A percentile compares a stretch with the other conserved stretches of the same genome.
phyloP scores from a whole-genome alignment of 2,113 vertebrate species.

The Pogonocichla stellata region DNA sequence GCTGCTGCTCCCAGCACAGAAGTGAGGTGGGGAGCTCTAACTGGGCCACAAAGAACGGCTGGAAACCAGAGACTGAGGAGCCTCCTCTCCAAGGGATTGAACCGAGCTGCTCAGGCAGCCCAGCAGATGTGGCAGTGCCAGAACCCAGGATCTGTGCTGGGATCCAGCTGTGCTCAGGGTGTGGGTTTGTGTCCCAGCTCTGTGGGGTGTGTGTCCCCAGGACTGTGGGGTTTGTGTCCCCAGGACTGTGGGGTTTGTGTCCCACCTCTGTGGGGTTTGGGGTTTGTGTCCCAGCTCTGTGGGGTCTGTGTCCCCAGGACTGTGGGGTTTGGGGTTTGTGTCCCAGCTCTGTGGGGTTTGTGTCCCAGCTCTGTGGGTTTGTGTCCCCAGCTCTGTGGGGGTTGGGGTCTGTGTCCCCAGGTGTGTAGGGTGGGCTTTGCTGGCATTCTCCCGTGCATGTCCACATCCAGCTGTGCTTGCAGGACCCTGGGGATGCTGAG shows the following conservation, averaged over 20 bases:
- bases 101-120: rapidly evolving
- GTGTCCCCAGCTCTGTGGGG: no score
- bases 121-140: neutral
- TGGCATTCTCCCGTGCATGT: neutral
- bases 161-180: neutral
- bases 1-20: neutral
- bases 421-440: neutral
- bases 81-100: neutral
- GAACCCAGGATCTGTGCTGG: rapidly evolving
- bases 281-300: no score
- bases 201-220: neutral
- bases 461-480: neutral
- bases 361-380: no score
- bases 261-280: no score
- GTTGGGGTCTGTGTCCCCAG: no score
- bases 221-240: neutral
- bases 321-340: no score
- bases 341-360: no score
- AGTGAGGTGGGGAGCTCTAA: neutral
- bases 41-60: neutral
- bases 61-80: neutral
- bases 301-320: no score
- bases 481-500: neutral
- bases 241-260: no score
- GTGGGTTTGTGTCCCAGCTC: neutral